Percentiles rank a stretch among this genome's conserved stretches.
These are phyloP conservation scores for Potamarius usumacintae DNA, from an alignment of 2,113 vertebrate genomes.

Conservation along the genomic window DNA sequence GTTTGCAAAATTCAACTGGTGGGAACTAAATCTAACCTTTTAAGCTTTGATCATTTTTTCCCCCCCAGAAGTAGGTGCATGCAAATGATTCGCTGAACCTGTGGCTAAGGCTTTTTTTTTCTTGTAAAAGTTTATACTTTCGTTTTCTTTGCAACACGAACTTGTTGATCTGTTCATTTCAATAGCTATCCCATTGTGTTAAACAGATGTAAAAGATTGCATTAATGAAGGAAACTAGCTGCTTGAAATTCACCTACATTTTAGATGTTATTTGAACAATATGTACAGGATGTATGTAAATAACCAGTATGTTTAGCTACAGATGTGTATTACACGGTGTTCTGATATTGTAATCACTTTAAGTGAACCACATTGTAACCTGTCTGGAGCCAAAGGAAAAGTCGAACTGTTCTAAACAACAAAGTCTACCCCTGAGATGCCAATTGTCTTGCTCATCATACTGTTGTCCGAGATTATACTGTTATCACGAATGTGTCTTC, in stretches of 20 bases:
- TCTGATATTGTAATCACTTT: slow-evolving; percentile 12
- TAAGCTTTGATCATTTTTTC: background rate
- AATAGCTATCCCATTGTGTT: background rate
- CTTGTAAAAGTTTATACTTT: background rate
- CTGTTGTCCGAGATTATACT: background rate
- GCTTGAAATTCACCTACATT: slow-evolving; percentile 5
- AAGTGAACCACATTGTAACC: background rate
- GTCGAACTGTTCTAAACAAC: slow-evolving; percentile 1
- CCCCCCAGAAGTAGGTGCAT: background rate
- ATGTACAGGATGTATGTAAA: slow-evolving; percentile 8
- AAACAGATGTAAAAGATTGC: background rate
- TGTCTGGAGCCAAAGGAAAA: background rate
- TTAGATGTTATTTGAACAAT: background rate
- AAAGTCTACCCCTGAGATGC: background rate
- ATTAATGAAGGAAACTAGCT: slow-evolving; percentile 1
- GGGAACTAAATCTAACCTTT: background rate
- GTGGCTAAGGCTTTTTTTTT: background rate
- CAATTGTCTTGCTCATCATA: background rate
- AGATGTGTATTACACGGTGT: slow-evolving; percentile 18
- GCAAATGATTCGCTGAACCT: slow-evolving; percentile 30
- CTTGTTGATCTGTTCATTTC: background rate
- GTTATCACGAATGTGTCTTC: background rate
- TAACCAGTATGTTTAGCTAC: background rate
- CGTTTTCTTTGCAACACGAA: slow-evolving; percentile 12
- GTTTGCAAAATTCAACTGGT: background rate